Conservation (phyloP, 2,888 invertebrate species). For the Drosophila affinis region DNA sequence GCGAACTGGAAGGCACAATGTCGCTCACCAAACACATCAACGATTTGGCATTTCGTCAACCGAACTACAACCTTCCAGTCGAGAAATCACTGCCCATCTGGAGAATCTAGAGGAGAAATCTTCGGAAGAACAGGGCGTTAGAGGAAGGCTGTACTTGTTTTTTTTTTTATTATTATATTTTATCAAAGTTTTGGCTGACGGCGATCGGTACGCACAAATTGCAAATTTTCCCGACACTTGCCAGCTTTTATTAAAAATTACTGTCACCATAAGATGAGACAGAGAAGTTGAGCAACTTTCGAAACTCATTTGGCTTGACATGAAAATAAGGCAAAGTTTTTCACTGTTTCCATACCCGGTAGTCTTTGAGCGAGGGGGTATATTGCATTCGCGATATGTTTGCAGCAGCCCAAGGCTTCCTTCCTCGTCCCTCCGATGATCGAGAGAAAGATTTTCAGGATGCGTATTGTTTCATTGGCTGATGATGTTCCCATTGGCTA, state of each 20-base stretch:
- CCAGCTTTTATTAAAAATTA: constrained; percentile 68
- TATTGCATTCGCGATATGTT: neutral
- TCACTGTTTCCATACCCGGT: constrained; percentile 16
- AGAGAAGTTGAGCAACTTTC: constrained; percentile 53
- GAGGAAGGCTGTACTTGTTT: neutral
- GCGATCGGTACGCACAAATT: constrained; percentile 7
- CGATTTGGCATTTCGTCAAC: constrained; percentile 41
- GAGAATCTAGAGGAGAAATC: constrained; percentile 9
- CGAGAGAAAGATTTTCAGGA: constrained; percentile 1
- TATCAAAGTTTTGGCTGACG: constrained; percentile 26
- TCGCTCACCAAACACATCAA: constrained; percentile 50
- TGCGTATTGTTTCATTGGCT: neutral
- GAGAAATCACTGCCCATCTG: constrained; percentile 11
- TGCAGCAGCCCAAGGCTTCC: neutral
- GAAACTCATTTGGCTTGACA: constrained; percentile 75
- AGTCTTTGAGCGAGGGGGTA: neutral
- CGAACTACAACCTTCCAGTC: constrained; percentile 46
- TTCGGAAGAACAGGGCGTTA: neutral
- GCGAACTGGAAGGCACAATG: constrained; percentile 49
- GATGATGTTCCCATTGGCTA: neutral
- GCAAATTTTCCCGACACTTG: constrained; percentile 46
- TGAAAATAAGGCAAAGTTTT: constrained; percentile 69
- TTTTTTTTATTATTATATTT: constrained; percentile 14
- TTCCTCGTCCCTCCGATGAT: neutral
- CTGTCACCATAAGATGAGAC: constrained; percentile 67